Conservation (phyloP, 2,888 invertebrate genomes). For the Papilio gigon region DNA sequence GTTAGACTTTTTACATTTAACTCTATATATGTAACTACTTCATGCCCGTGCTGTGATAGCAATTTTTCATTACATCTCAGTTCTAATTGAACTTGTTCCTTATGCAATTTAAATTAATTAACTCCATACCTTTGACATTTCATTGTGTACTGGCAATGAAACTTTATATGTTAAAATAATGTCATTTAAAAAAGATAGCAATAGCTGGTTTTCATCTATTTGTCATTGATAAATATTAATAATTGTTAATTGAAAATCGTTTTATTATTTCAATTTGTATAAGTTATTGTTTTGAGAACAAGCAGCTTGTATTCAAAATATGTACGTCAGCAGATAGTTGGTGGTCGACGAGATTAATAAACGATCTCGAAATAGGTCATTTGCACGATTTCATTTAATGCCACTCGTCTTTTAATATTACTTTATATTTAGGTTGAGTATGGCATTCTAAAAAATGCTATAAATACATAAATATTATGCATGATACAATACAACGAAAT, state of each 20-base stretch:
- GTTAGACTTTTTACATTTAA: constrained; percentile 59
- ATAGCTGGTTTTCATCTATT: no score
- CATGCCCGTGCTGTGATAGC: not conserved
- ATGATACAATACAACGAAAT: not conserved
- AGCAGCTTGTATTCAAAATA: not conserved
- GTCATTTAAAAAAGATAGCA: not conserved
- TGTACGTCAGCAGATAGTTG: not conserved
- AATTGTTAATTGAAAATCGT: no score
- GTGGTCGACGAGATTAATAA: not conserved
- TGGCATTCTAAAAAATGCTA: not conserved
- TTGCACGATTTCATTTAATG: not conserved
- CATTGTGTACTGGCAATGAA: not conserved
- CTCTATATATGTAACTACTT: not conserved
- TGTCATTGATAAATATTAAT: no score
- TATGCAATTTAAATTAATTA: not conserved
- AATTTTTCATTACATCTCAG: not conserved
- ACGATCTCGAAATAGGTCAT: not conserved
- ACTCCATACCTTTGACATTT: constrained; percentile 8
- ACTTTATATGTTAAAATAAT: not conserved
- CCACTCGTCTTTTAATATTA: not conserved
- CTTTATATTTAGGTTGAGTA: not conserved
- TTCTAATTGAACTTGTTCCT: not conserved
- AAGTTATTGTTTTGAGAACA: not conserved
- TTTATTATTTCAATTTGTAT: not conserved
- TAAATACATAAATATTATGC: not conserved